These are phyloP conservation scores for Euschistus heros DNA, from an alignment of 1,140 invertebrate genomes.

Conservation along the genomic window DNA sequence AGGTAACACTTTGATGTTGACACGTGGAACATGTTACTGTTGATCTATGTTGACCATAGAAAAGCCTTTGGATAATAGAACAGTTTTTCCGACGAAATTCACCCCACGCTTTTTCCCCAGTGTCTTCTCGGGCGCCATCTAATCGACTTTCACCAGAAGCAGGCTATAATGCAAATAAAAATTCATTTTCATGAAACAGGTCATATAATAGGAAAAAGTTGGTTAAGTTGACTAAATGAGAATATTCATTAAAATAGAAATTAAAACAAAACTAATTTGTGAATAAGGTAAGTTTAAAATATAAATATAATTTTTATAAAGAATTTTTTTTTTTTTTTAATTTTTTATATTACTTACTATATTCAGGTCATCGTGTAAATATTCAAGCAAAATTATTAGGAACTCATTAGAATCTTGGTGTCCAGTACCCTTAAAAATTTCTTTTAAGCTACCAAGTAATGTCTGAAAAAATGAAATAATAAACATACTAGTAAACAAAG, in stretches of 20 bases:
- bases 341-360: slow-evolving; percentile 37
- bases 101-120: slow-evolving; percentile 60
- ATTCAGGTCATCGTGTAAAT: slow-evolving; percentile 80
- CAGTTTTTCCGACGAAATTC: slow-evolving; percentile 59
- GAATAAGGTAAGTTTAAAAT: too few species aligned
- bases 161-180: neutral
- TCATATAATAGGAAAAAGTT: too few species aligned
- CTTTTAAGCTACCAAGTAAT: slow-evolving; percentile 59
- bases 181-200: too few species aligned
- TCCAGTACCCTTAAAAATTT: slow-evolving; percentile 68
- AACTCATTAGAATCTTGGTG: slow-evolving; percentile 97
- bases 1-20: slow-evolving; percentile 64
- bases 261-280: too few species aligned
- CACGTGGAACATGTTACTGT: slow-evolving; percentile 69
- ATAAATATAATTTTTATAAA: too few species aligned
- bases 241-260: too few species aligned
- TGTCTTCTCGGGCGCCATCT: slow-evolving; percentile 36
- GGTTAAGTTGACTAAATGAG: too few species aligned
- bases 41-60: slow-evolving; percentile 80
- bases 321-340: too few species aligned
- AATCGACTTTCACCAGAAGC: slow-evolving; percentile 18
- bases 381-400: slow-evolving; percentile 78
- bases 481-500: neutral
- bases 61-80: slow-evolving; percentile 69
- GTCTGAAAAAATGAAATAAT: slow-evolving; percentile 39